Evolutionary conservation across 1,140 invertebrate species (phyloP).

Genomic region (Pogonomyrmex californicus): DNA sequence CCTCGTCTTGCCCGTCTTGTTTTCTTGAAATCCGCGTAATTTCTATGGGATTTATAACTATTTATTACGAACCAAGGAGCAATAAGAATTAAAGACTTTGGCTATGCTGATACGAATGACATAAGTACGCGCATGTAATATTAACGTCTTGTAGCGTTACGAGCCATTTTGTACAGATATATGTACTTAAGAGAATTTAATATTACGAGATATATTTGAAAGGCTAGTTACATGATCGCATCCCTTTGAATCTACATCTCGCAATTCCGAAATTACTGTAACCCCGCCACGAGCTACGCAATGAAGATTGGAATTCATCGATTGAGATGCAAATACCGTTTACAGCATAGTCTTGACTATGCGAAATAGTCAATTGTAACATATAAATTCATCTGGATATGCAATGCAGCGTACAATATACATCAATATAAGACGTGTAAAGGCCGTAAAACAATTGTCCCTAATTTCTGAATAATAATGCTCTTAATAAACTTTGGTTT

Average conservation of each 20-base stretch:
- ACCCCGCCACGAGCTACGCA: slow-evolving; percentile 38
- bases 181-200: slow-evolving; percentile 18
- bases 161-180: background rate
- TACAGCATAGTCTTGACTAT: slow-evolving; percentile 54
- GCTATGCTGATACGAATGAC: background rate
- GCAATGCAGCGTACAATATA: background rate
- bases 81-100: background rate
- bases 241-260: slow-evolving; percentile 45
- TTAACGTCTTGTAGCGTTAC: background rate
- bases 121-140: background rate
- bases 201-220: slow-evolving; percentile 23
- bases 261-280: slow-evolving; percentile 46
- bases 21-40: background rate
- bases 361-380: slow-evolving; percentile 60
- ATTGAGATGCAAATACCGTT: slow-evolving; percentile 57
- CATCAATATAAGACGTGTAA: background rate
- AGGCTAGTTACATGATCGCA: slow-evolving; percentile 26
- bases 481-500: slow-evolving; percentile 4
- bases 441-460: background rate
- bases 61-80: background rate
- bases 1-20: background rate
- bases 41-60: background rate
- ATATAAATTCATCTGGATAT: slow-evolving; percentile 52
- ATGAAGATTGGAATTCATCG: slow-evolving; percentile 56
- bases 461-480: slow-evolving; percentile 1